Evolutionary conservation across 2,888 invertebrate species (phyloP).

Genomic region (Mylabris sibirica): DNA sequence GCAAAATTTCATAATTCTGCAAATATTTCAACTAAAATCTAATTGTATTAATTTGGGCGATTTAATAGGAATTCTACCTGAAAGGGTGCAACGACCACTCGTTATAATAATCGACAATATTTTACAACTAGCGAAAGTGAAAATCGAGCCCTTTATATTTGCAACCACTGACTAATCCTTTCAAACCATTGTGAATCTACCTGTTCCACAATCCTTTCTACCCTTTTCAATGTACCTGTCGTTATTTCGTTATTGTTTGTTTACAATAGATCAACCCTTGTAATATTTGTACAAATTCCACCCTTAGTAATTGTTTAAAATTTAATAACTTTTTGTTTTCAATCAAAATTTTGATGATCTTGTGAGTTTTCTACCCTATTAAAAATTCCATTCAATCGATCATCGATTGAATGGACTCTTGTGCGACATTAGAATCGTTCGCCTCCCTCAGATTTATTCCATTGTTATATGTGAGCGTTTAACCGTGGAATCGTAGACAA

Average conservation of each 20-base stretch:
- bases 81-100: neutral
- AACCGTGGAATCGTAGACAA: neutral
- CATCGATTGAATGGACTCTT: neutral
- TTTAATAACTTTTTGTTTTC: neutral
- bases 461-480: constrained; percentile 2
- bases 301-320: neutral
- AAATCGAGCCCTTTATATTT: neutral
- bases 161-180: neutral
- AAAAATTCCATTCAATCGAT: neutral
- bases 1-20: neutral
- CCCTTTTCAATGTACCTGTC: constrained; percentile 10
- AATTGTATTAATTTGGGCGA: neutral
- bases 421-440: neutral
- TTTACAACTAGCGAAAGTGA: neutral
- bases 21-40: neutral
- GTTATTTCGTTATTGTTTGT: neutral
- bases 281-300: neutral
- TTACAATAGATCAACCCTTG: constrained; percentile 1
- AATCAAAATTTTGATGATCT: neutral
- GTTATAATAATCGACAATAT: neutral
- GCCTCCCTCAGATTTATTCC: neutral
- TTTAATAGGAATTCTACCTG: constrained; percentile 1
- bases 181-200: constrained; percentile 3
- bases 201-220: constrained; percentile 2
- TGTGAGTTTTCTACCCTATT: neutral